phyloP scores from a whole-genome alignment of 2,113 vertebrate species.

The Anoplopoma fimbria region DNA sequence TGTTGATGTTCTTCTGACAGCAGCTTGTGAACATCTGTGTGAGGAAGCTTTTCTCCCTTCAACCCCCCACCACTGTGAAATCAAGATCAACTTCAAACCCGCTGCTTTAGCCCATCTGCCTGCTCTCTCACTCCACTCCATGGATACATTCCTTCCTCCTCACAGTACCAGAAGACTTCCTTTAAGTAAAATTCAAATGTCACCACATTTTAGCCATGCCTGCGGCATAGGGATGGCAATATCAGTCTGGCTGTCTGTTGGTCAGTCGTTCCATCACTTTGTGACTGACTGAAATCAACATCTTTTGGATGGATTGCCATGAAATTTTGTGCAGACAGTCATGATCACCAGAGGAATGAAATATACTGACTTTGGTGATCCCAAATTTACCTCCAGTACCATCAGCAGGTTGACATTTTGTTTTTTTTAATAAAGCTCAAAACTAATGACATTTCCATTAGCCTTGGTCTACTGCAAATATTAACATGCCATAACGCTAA shows the following conservation, averaged over 20 bases:
- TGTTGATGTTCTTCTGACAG: conserved; percentile 52
- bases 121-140: conserved; percentile 82
- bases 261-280: not conserved
- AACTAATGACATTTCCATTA: not conserved
- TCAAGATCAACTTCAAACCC: conserved; percentile 84
- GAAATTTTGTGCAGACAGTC: not conserved
- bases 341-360: not conserved
- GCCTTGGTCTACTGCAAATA: not conserved
- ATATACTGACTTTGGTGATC: not conserved
- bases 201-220: not conserved
- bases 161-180: conserved; percentile 80
- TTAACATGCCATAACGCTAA: too few relatives aligned
- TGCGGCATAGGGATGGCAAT: not conserved
- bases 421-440: not conserved
- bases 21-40: conserved; percentile 89
- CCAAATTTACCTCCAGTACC: not conserved
- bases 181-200: not conserved
- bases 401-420: not conserved
- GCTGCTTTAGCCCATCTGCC: conserved; percentile 82
- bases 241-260: not conserved
- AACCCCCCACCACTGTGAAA: conserved; percentile 78
- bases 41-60: conserved; percentile 70
- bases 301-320: not conserved
- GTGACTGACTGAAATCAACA: not conserved
- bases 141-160: conserved; percentile 78